A percentile compares a stretch with the other conserved stretches of the same genome.
Evolutionary conservation across 2,888 invertebrate genomes (phyloP).

Genomic region (Acanthosepion pharaonis): DNA sequence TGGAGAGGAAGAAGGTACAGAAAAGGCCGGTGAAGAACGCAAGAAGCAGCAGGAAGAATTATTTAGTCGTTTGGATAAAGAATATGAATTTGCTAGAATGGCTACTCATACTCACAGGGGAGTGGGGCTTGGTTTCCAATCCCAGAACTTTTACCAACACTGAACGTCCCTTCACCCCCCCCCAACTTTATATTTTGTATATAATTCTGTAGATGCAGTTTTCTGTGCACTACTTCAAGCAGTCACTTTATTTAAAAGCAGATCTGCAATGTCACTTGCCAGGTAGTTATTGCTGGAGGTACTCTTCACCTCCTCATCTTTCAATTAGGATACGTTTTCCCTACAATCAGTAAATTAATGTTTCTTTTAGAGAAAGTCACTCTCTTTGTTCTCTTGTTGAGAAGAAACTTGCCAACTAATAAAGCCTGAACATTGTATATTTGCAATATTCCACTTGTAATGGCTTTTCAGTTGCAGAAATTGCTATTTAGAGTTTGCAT

Average conservation of each 20-base stretch:
- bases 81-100: constrained; percentile 95
- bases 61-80: constrained; percentile 94
- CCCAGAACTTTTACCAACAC: constrained; percentile 53
- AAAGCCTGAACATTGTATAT: too few relatives aligned
- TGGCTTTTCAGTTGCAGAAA: too few relatives aligned
- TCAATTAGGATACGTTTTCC: not conserved
- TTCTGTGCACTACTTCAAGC: not conserved
- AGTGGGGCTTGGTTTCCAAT: constrained; percentile 76
- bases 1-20: constrained; percentile 59
- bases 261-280: not conserved
- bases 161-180: not conserved
- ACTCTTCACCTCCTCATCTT: not conserved
- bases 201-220: not conserved
- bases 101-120: constrained; percentile 95
- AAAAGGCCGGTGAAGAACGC: constrained; percentile 65
- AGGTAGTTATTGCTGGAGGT: not conserved
- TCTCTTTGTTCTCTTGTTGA: too few relatives aligned
- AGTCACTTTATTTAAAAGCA: not conserved
- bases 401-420: too few relatives aligned
- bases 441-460: too few relatives aligned
- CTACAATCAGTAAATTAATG: not conserved
- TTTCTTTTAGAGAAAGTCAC: too few relatives aligned
- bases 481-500: too few relatives aligned
- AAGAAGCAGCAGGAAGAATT: constrained; percentile 79
- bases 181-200: not conserved